phyloP scores from a whole-genome alignment of 2,888 invertebrate genomes.

The Merodon equestris region DNA sequence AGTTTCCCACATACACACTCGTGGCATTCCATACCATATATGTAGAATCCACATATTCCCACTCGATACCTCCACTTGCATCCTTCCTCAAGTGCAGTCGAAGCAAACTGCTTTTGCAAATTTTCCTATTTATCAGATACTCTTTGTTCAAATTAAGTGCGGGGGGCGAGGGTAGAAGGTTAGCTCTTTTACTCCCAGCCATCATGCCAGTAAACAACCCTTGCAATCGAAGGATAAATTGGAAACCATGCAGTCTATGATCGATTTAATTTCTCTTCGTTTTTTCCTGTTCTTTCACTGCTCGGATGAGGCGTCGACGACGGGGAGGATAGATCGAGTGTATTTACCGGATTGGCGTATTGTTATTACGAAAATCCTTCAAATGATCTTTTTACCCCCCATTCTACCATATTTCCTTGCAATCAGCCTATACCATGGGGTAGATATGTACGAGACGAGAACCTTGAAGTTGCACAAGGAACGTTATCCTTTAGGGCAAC shows the following conservation, averaged over 20 bases:
- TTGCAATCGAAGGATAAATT: conserved; percentile 20
- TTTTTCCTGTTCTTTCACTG: conserved; percentile 20
- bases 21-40: conserved; percentile 10
- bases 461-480: neutral
- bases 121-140: conserved; percentile 40
- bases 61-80: neutral
- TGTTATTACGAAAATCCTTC: too few species aligned
- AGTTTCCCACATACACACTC: neutral
- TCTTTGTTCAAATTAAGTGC: conserved; percentile 45
- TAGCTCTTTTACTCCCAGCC: neutral
- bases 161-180: conserved; percentile 11
- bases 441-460: neutral
- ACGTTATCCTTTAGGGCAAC: conserved; percentile 25
- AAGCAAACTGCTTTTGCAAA: conserved; percentile 49
- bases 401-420: too few species aligned
- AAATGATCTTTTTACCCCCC: too few species aligned
- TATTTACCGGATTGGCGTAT: too few species aligned
- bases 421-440: too few species aligned
- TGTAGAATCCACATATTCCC: neutral
- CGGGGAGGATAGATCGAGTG: too few species aligned
- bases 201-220: conserved; percentile 14
- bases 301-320: conserved; percentile 22
- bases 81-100: conserved; percentile 37
- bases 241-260: conserved; percentile 14
- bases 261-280: conserved; percentile 7